phyloP scores from a whole-genome alignment of 2,113 vertebrate genomes.

The Diadophis punctatus region DNA sequence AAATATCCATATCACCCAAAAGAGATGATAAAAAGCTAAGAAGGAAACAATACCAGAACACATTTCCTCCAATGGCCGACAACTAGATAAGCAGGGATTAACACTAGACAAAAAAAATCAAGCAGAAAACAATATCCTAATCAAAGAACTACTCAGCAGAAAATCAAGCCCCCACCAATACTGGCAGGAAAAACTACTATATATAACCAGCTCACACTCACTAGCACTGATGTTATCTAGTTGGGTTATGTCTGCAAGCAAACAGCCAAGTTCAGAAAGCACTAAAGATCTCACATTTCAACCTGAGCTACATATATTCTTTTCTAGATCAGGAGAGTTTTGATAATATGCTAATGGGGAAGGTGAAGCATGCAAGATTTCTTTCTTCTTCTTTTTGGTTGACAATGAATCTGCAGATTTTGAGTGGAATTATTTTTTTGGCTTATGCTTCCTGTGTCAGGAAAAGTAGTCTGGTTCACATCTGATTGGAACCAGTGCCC shows the following conservation, averaged over 20 bases:
- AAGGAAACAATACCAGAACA: background rate
- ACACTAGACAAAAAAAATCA: background rate
- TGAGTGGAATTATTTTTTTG: background rate
- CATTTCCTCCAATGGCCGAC: background rate
- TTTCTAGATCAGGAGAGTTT: background rate
- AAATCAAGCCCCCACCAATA: background rate
- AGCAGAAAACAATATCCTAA: background rate
- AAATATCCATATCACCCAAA: background rate
- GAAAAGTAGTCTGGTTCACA: background rate
- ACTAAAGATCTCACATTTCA: background rate
- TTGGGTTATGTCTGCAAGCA: background rate
- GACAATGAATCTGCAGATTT: background rate
- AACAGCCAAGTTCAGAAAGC: background rate
- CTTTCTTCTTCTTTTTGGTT: background rate
- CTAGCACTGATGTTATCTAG: background rate
- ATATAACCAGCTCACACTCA: background rate
- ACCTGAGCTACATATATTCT: background rate
- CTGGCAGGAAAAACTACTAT: background rate
- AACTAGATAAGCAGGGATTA: background rate
- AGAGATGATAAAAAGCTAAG: background rate
- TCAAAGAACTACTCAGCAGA: background rate
- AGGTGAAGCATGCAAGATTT: background rate
- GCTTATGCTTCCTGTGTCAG: background rate
- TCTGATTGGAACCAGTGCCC: background rate
- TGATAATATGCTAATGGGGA: background rate